Evolutionary conservation across 2,888 invertebrate species (phyloP), one percentile per base, ranked within the genome.

Genomic region (Helobdella robusta): DNA sequence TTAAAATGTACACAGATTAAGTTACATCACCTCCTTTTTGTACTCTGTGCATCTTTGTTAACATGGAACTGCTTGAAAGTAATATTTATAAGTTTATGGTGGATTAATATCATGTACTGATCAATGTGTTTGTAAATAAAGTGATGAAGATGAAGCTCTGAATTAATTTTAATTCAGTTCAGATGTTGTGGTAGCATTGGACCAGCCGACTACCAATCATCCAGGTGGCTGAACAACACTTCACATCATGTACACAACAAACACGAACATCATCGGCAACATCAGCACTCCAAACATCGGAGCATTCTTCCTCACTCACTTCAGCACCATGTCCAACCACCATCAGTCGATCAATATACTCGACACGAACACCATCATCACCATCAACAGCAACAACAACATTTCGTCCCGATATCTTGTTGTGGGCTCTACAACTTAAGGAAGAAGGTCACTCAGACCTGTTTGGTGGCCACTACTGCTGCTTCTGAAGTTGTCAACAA

Each of bases 131-230:
- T 35, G 25, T 59, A 18, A 35, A n/a, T n/a, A 59, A 36, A 23
- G 23, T 18, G 30, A 3, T 35, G 20, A 34, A 18, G 30, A 3
- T 34, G 6, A 1, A n/a, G 18, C 15, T 35, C 25, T 18, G 3
- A 15, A 2, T 8, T 28, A 28, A 54, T 54, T 28, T 1, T 54
- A 54, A n/a, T 2, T n/a, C 50, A 62, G 62, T 62, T 48, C 62
- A 62, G 50, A 35, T 62, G 62, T 44, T 62, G 62, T 25, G 62
- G 62, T 6, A 30, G 46, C 20, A 23, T 30, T 28, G 50, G 50
- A 2, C 50, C 62, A 8, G 11, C 20, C 8, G 62, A 62, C 34
- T 62, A 46, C 50, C 35, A 30, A 4, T n/a, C n/a, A 32, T 50
- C 62, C 11, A 6, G 30, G 2, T 48, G 44, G 46, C n/a, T 11